Base-by-base conservation (phyloP, 2,797 vertebrate species). In the Agapornis canus region DNA sequence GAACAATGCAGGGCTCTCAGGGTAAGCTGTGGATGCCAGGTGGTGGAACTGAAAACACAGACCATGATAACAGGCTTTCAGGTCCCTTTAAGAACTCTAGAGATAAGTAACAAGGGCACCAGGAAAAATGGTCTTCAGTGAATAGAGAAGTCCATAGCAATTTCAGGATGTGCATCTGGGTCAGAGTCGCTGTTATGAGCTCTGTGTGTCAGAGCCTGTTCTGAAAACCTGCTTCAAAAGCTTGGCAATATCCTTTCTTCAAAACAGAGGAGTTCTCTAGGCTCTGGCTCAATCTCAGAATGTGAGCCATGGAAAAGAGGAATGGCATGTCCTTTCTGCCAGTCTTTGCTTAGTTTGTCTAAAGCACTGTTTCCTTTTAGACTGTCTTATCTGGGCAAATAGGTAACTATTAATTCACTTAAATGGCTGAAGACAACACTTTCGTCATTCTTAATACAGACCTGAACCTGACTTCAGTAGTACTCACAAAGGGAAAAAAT, bases 231-330 rank as follows among this genome's bases (percentile, higher is more conserved):
- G 7, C 14, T 59, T 65, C 65, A 64, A 64, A 73, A 93, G 9
- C 29, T 31, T 64, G 32, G 45, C 48, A 68, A 37, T 8, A 48
- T 19, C 56, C 8, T 76, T 32, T 35, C 40, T 40, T 59, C 51
- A 82, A 56, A 76, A 39, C 12, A 35, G 11, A 12, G 42, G 14
- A 5, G 1, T 45, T 52, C 25, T 79, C 20, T 21, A 25, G 65
- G 15, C 35, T 82, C 45, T 7, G 35, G 15, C n/a, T 85, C 63
- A 42, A 19, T 22, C 1, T 18, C 45, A 20, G 19, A 18, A 15
- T 0, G 0, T 0, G 0, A 86, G 27, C 43, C 47, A 37, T 11
- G 22, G 37, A 39, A 66, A 75, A 49, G 31, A 51, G 18, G 13
- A 78, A 70, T 27, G 27, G 21, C 31, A 37, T 6, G 10, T 21